Evolutionary conservation across 2,888 invertebrate genomes (phyloP).

Genomic region (Caenorhabditis becei): DNA sequence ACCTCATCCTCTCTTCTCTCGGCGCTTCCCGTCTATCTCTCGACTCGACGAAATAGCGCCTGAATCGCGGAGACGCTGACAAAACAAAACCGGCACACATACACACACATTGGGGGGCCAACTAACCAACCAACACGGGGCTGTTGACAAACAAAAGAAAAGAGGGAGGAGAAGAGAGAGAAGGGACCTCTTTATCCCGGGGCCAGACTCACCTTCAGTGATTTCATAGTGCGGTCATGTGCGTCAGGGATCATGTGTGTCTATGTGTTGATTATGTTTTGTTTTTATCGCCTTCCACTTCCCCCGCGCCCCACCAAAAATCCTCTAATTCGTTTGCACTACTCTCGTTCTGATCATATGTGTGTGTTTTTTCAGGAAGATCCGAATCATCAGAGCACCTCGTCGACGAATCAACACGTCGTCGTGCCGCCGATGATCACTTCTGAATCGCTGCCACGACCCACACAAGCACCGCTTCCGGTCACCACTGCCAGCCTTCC

Average conservation of each 20-base stretch:
- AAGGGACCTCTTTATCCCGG: conserved; percentile 13
- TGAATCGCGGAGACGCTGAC: conserved; percentile 40
- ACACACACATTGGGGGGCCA: neutral
- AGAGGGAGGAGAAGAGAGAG: conserved; percentile 3
- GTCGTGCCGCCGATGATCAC: conserved; percentile 59
- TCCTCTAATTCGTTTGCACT: conserved; percentile 56
- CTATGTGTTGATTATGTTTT: conserved; percentile 40
- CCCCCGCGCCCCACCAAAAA: conserved; percentile 18
- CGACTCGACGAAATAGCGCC: conserved; percentile 26
- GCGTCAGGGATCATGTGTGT: conserved; percentile 35
- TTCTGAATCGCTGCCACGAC: conserved; percentile 56
- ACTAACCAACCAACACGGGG: conserved; percentile 33
- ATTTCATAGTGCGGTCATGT: conserved; percentile 10
- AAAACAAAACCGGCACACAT: conserved; percentile 26
- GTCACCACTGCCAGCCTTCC: conserved; percentile 19
- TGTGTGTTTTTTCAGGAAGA: conserved; percentile 49
- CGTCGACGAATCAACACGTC: conserved; percentile 47
- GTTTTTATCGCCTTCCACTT: conserved; percentile 18
- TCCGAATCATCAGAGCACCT: conserved; percentile 34
- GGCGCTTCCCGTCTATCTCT: conserved; percentile 10
- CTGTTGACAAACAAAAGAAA: conserved; percentile 57
- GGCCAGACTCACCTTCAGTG: too few species aligned
- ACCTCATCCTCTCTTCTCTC: conserved; percentile 24
- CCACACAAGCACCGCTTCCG: conserved; percentile 33
- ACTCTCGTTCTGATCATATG: neutral